Conservation (phyloP, 2,888 invertebrate genomes). For the Incurvaria masculella region DNA sequence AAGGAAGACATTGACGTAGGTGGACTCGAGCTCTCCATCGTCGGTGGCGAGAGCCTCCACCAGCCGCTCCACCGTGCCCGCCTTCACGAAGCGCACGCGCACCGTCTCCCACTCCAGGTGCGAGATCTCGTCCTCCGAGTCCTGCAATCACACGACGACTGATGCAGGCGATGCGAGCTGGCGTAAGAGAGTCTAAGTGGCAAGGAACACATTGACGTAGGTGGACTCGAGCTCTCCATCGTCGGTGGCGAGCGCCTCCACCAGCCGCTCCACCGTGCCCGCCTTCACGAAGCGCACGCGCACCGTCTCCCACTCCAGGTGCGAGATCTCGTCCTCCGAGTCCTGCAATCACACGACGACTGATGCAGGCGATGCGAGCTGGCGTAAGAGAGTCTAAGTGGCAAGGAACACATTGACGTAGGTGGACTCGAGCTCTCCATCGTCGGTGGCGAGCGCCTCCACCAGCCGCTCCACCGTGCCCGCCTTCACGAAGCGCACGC, state of each 20-base stretch:
- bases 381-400: too few relatives aligned
- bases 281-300: slow-evolving; percentile 94
- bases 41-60: slow-evolving; percentile 93
- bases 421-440: slow-evolving; percentile 95
- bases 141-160: slow-evolving; percentile 56
- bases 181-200: too few relatives aligned
- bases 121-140: slow-evolving; percentile 89
- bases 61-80: slow-evolving; percentile 89
- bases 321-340: slow-evolving; percentile 89
- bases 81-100: slow-evolving; percentile 91
- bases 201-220: slow-evolving; percentile 96
- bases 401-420: slow-evolving; percentile 97
- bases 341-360: slow-evolving; percentile 61
- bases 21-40: slow-evolving; percentile 94
- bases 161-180: too few relatives aligned
- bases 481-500: slow-evolving; percentile 92
- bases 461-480: slow-evolving; percentile 92
- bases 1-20: slow-evolving; percentile 96
- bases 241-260: slow-evolving; percentile 91
- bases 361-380: too few relatives aligned
- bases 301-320: slow-evolving; percentile 98
- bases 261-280: slow-evolving; percentile 89
- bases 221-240: slow-evolving; percentile 96
- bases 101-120: slow-evolving; percentile 99
- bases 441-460: slow-evolving; percentile 90